A percentile compares a stretch with the other conserved stretches of the same genome.
Evolutionary conservation across 2,797 vertebrate genomes (phyloP).

Genomic region (Gambusia yucatana): DNA sequence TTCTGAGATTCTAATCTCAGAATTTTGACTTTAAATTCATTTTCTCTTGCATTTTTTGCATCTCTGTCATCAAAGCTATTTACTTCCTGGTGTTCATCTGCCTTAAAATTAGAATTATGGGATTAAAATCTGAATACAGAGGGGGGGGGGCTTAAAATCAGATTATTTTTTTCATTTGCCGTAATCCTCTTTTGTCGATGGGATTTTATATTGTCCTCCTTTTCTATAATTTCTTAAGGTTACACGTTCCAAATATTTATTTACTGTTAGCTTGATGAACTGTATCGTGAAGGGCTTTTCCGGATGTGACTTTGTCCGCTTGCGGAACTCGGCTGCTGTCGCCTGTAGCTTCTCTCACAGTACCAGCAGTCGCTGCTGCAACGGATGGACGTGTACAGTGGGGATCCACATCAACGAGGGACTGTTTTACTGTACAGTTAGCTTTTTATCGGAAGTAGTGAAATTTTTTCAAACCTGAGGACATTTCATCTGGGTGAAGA

Average conservation of each 20-base stretch:
- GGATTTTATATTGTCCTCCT: background rate
- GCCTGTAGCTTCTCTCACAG: background rate
- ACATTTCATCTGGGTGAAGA: background rate
- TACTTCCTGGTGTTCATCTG: background rate
- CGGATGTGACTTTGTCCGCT: slow-evolving; percentile 19
- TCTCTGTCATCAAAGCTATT: background rate
- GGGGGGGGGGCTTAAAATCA: background rate
- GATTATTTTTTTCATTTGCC: background rate
- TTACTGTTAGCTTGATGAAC: background rate
- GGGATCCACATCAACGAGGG: slow-evolving; percentile 36
- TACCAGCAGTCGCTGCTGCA: slow-evolving; percentile 44
- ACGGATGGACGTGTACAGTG: slow-evolving; percentile 62
- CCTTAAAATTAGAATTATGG: background rate
- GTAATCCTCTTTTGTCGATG: background rate
- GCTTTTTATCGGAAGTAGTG: background rate
- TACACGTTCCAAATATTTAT: background rate
- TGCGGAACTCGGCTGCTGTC: background rate
- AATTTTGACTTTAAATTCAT: background rate
- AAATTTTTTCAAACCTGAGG: slow-evolving; percentile 13
- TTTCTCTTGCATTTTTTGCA: background rate
- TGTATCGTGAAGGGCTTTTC: slow-evolving; percentile 33
- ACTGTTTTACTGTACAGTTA: slow-evolving; percentile 10
- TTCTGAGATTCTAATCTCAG: background rate
- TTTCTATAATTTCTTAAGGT: background rate
- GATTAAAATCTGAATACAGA: too few species aligned